A percentile compares a stretch with the other conserved stretches of the same genome.
These are phyloP conservation scores for Trypoxylon attenuatum DNA, from an alignment of 2,888 invertebrate species.

Conservation along the genomic window DNA sequence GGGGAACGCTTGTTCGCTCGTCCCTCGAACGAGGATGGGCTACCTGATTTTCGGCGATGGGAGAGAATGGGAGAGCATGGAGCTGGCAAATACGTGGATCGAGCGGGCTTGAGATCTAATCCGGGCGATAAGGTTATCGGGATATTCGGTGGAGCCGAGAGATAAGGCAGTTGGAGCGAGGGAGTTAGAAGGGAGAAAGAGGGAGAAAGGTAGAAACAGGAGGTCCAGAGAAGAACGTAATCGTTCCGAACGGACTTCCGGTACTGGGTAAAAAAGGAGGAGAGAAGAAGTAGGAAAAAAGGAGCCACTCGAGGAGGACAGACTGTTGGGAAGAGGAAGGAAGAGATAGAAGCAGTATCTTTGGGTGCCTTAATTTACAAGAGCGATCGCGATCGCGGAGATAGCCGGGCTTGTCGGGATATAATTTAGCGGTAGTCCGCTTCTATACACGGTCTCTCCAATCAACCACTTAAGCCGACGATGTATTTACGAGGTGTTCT, in stretches of 20 bases:
- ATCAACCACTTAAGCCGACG: slow-evolving; percentile 74
- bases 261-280: slow-evolving; percentile 2
- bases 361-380: slow-evolving; percentile 54
- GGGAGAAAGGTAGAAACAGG: not conserved
- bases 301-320: slow-evolving; percentile 17
- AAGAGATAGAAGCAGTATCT: slow-evolving; percentile 22
- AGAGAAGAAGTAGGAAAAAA: slow-evolving; percentile 26
- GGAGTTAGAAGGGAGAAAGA: slow-evolving; percentile 11
- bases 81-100: no score
- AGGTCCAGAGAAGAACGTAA: not conserved
- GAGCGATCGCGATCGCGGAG: slow-evolving; percentile 65
- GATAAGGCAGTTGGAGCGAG: slow-evolving; percentile 11
- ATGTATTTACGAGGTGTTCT: slow-evolving; percentile 74
- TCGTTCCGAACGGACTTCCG: not conserved
- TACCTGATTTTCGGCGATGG: no score
- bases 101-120: not conserved
- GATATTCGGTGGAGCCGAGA: slow-evolving; percentile 5
- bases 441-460: slow-evolving; percentile 67
- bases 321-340: not conserved
- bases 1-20: no score
- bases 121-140: not conserved
- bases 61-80: slow-evolving; percentile 66
- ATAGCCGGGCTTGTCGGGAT: slow-evolving; percentile 64
- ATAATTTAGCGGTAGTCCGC: slow-evolving; percentile 74
- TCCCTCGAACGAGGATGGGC: no score